A percentile compares a stretch with the other conserved stretches of the same genome.
phyloP scores from a whole-genome alignment of 2,797 vertebrate species.

The Amniataba percoides region DNA sequence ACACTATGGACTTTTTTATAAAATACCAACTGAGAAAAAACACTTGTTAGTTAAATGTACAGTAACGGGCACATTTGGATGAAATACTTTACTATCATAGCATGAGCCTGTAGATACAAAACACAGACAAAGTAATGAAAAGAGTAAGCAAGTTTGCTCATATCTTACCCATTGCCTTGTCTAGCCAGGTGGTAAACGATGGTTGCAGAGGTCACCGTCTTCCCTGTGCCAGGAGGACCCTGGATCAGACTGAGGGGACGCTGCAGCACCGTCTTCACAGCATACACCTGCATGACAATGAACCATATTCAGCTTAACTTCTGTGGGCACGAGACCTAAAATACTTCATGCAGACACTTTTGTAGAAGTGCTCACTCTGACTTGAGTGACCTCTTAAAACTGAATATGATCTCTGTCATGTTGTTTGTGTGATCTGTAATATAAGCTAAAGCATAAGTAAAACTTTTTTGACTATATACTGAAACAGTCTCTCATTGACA shows the following conservation, averaged over 20 bases:
- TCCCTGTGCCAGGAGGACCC: slow-evolving; percentile 94
- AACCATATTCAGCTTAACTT: neutral
- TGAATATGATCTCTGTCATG: neutral
- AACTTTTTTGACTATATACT: neutral
- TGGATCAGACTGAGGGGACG: slow-evolving; percentile 96
- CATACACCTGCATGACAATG: slow-evolving; percentile 75
- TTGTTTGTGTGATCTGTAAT: neutral
- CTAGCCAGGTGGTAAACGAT: slow-evolving; percentile 96
- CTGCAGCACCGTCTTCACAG: slow-evolving; percentile 93
- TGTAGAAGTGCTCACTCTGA: neutral
- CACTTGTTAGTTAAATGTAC: neutral
- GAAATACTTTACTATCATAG: neutral
- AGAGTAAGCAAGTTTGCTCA: neutral
- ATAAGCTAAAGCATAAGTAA: neutral
- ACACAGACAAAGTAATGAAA: neutral
- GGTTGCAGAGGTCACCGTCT: slow-evolving; percentile 95
- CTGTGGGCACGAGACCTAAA: neutral
- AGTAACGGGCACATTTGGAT: neutral
- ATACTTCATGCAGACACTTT: neutral
- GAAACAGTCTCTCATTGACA: neutral
- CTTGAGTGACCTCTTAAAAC: neutral
- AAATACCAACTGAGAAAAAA: neutral
- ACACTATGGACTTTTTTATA: neutral
- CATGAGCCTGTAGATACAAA: neutral
- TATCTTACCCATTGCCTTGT: slow-evolving; percentile 93